A percentile compares a stretch with the other conserved stretches of the same genome.
Evolutionary conservation across 1,140 invertebrate genomes (phyloP).

Genomic region (Leptinotarsa undecemlineata): DNA sequence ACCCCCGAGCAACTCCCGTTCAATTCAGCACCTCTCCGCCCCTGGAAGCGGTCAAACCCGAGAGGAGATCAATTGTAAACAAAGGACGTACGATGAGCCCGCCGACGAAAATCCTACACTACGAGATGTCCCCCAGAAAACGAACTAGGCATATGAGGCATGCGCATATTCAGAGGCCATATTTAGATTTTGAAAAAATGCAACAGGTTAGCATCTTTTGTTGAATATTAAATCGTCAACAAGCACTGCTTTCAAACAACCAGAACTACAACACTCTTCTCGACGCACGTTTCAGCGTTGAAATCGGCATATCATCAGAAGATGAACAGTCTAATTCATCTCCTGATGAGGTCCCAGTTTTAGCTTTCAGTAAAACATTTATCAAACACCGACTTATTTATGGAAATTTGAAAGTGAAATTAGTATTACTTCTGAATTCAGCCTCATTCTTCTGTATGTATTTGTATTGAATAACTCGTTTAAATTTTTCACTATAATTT

Average conservation of each 20-base stretch:
- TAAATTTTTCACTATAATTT: too few relatives aligned
- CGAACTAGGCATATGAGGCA: conserved; percentile 65
- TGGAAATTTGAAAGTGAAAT: too few relatives aligned
- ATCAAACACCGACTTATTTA: too few relatives aligned
- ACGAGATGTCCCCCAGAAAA: conserved; percentile 65
- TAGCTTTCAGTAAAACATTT: too few relatives aligned
- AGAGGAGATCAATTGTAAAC: conserved; percentile 53
- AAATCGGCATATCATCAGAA: background rate
- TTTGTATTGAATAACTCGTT: too few relatives aligned
- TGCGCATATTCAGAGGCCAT: conserved; percentile 76
- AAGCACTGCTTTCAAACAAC: too few relatives aligned
- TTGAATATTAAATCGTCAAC: too few relatives aligned
- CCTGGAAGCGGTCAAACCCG: conserved; percentile 81
- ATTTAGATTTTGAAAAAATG: conserved; percentile 96
- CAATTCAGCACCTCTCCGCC: conserved; percentile 88
- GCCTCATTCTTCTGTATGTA: too few relatives aligned
- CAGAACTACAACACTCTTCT: too few relatives aligned
- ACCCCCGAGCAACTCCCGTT: conserved; percentile 72
- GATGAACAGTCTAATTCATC: too few relatives aligned
- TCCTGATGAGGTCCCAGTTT: too few relatives aligned
- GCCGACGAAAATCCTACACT: conserved; percentile 75
- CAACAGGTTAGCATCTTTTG: conserved; percentile 72
- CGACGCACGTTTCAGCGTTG: background rate
- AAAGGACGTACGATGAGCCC: conserved; percentile 68
- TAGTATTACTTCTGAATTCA: too few relatives aligned